These are phyloP conservation scores for Drosophila nigrodunni DNA, from an alignment of 1,140 invertebrate species.

Conservation along the genomic window DNA sequence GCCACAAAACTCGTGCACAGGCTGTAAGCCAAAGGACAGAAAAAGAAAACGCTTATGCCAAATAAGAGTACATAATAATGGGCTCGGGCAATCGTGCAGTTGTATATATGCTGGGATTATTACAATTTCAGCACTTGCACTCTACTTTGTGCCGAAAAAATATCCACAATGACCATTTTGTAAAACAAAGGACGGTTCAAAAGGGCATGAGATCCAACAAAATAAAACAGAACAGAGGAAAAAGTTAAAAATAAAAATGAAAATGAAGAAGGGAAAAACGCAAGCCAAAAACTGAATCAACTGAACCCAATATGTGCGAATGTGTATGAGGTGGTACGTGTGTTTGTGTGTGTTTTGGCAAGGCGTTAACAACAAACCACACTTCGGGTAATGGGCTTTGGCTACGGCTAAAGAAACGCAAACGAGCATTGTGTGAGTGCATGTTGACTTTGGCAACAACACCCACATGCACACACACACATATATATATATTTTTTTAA, in stretches of 20 bases:
- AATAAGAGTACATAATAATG: slow-evolving; percentile 1
- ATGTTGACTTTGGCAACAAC: slow-evolving; percentile 64
- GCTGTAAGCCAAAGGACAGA: slow-evolving; percentile 7
- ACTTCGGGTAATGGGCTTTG: slow-evolving; percentile 71
- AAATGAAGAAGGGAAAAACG: slow-evolving; percentile 2
- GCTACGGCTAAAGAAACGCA: slow-evolving; percentile 37
- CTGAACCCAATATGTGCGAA: slow-evolving; percentile 29
- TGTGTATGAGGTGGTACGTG: not conserved
- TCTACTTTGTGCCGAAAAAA: slow-evolving; percentile 35
- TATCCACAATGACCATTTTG: slow-evolving; percentile 27
- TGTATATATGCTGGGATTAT: slow-evolving; percentile 14
- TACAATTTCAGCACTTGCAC: slow-evolving; percentile 44
- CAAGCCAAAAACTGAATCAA: slow-evolving; percentile 29
- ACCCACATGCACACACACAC: slow-evolving; percentile 14
- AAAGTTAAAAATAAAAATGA: slow-evolving; percentile 13
- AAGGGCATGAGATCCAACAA: slow-evolving; percentile 3
- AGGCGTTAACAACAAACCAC: slow-evolving; percentile 72
- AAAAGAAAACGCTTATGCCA: not conserved
- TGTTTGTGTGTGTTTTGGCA: slow-evolving; percentile 29
- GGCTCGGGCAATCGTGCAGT: not conserved
- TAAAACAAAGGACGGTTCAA: not conserved
- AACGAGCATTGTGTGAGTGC: slow-evolving; percentile 56
- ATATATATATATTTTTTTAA: slow-evolving; percentile 9
- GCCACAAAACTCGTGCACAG: slow-evolving; percentile 3
- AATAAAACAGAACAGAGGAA: slow-evolving; percentile 15